Percentiles rank a stretch among this genome's conserved stretches.
phyloP scores from a whole-genome alignment of 2,797 vertebrate species.

The Lerista edwardsae region DNA sequence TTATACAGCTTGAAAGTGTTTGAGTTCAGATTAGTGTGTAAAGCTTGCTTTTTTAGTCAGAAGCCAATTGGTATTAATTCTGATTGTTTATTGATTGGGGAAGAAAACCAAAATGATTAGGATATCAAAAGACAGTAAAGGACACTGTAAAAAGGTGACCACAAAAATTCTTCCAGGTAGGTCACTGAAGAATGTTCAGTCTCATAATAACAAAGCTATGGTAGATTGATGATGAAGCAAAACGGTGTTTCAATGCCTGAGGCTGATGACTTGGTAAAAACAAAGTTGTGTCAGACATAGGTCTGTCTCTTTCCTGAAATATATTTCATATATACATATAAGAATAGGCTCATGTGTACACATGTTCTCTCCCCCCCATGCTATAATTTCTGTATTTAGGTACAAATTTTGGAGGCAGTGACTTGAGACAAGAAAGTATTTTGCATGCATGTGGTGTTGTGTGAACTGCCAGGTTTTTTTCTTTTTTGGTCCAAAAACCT shows the following conservation, averaged over 20 bases:
- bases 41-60: not conserved
- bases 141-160: slow-evolving; percentile 18
- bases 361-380: not conserved
- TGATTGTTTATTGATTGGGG: not conserved
- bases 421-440: not conserved
- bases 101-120: slow-evolving; percentile 17
- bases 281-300: not conserved
- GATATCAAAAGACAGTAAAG: not conserved
- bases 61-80: slow-evolving; percentile 32
- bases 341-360: slow-evolving; percentile 55
- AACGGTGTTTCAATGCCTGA: slow-evolving; percentile 33
- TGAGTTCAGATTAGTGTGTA: slow-evolving; percentile 14
- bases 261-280: slow-evolving; percentile 21
- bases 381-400: not conserved
- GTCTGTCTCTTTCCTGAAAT: slow-evolving; percentile 29
- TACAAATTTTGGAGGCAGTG: not conserved
- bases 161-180: slow-evolving; percentile 20
- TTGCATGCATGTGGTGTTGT: not conserved
- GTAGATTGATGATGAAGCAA: slow-evolving; percentile 1
- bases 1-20: slow-evolving; percentile 20
- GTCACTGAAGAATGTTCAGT: slow-evolving; percentile 3
- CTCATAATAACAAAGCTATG: slow-evolving; percentile 17
- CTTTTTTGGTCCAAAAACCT: not conserved
- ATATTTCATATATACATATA: slow-evolving; percentile 62
- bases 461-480: not conserved